Base-by-base conservation (phyloP, 2,888 invertebrate species). In the Holacanthella duospinosa region DNA sequence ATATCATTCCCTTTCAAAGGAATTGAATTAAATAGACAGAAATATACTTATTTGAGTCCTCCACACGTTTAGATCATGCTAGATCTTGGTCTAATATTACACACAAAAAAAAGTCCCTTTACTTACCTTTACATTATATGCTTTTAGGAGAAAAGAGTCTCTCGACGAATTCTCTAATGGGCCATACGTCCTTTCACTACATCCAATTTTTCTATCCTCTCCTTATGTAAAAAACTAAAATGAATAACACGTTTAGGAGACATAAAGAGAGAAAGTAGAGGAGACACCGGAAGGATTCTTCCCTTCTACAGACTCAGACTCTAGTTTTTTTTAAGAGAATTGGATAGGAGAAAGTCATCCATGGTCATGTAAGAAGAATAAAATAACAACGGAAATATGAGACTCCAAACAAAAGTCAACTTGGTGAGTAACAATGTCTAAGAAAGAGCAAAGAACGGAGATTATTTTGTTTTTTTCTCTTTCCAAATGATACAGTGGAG, bases 121-220 rank as follows among this genome's bases (percentile, higher is more conserved):
- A 54, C 25, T n/a, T 21, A 21, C 21, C 26, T 24, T 28, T 27
- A 25, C 53, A 63, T n/a, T n/a, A 59, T 59, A 63, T 55, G 59
- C 59, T 63, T 63, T 63, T 63, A 59, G 55, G 55, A 55, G 29
- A 59, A 64, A 64, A 63, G 55, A 57, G 64, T 66, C 68, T 60
- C 64, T 55, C 66, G 68, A 64, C 64, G 66, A 67, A 67, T 65
- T 64, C 68, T 68, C 68, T 68, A 68, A 68, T 68, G 68, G 68
- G 66, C 66, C 66, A 64, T 68, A 68, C 64, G 68, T 68, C 65
- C 56, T 64, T 64, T 66, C 63, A 63, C 63, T 64, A 68, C 64
- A 68, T 68, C 68, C 68, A 68, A 68, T 68, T 68, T 68, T 64
- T 64, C 62, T 62, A 9, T 21, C 25, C 29, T 26, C 56, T 21